Evolutionary conservation across 2,113 vertebrate genomes (phyloP), one percentile per base, ranked within the genome.

Genomic region (Triplophysa rosa): DNA sequence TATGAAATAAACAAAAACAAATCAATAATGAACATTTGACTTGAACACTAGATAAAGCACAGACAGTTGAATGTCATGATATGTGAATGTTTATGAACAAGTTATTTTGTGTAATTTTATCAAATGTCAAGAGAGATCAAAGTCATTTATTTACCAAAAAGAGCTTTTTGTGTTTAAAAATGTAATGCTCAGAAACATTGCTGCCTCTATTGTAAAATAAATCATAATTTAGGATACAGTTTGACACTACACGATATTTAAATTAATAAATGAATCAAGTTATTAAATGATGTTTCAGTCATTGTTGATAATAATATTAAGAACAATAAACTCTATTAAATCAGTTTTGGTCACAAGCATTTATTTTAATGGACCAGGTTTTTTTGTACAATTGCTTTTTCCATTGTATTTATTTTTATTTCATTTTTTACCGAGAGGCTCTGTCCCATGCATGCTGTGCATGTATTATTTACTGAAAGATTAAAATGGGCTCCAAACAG

Each of bases 281-380:
- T 69, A 69, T 19, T 69, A 37, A 71, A 56, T 71, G 17, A 26
- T 71, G 49, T 70, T 71, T 71, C 17, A 21, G 26, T 42, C 16
- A 68, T 62, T 78, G 69, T 67, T 79, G 70, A 75, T 52, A 42
- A 14, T 66, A 69, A 19, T 17, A 78, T 58, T 23, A 73, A 23
- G 21, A 75, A 69, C 33, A 83, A 83, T 83, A 83, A 83, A 83
- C 12, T 59, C 47, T 49, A 69, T 8, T 33, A 9, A 42, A 79
- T 52, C 19, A 47, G 7, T 56, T 74, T 21, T 23, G 21, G 42
- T 65, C 24, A 49, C 62, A 54, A 69, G 77, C 58, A 23, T 62
- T 79, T 42, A 26, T 71, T 79, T 66, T 52, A 37, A 37, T 37
- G 33, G 33, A 37, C 33, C 33, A 1, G n/a, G 26, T 37, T 11